A percentile compares a stretch with the other conserved stretches of the same genome.
These are phyloP conservation scores for Mycalesis mineus DNA, from an alignment of 2,888 invertebrate genomes.

Conservation along the genomic window DNA sequence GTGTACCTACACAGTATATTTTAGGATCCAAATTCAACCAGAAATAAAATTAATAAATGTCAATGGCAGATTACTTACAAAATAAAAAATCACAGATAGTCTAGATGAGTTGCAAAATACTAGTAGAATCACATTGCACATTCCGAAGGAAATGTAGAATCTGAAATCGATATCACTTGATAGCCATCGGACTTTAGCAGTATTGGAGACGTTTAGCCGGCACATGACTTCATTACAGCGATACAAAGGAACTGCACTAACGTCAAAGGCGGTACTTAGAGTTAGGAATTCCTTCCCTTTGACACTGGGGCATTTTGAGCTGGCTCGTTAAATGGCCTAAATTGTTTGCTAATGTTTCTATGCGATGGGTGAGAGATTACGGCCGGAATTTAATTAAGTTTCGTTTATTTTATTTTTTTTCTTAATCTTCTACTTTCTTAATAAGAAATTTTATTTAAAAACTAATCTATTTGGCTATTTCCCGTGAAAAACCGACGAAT, in stretches of 20 bases:
- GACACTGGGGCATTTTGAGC: constrained; percentile 28
- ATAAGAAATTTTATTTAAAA: too few relatives aligned
- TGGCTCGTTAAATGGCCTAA: constrained; percentile 34
- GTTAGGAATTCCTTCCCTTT: constrained; percentile 37
- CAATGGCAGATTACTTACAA: too few relatives aligned
- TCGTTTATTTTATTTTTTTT: too few relatives aligned
- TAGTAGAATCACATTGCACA: not conserved
- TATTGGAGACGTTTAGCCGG: constrained; percentile 56
- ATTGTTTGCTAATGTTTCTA: constrained; percentile 30
- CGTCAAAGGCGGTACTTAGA: constrained; percentile 45
- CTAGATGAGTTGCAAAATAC: too few relatives aligned
- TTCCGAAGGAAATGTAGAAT: constrained; percentile 30
- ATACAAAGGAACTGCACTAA: constrained; percentile 47
- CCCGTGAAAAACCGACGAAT: too few relatives aligned
- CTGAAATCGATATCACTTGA: constrained; percentile 50
- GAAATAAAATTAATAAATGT: too few relatives aligned
- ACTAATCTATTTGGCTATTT: too few relatives aligned
- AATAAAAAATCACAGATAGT: too few relatives aligned
- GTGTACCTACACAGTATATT: too few relatives aligned
- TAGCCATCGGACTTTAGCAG: constrained; percentile 49
- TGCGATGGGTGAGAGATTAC: constrained; percentile 22
- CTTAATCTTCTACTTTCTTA: too few relatives aligned
- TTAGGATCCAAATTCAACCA: too few relatives aligned
- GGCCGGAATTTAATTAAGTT: constrained; percentile 16
- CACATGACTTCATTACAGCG: constrained; percentile 50